Conservation (phyloP, 2,797 vertebrate genomes). For the Sebastes iracundus region DNA sequence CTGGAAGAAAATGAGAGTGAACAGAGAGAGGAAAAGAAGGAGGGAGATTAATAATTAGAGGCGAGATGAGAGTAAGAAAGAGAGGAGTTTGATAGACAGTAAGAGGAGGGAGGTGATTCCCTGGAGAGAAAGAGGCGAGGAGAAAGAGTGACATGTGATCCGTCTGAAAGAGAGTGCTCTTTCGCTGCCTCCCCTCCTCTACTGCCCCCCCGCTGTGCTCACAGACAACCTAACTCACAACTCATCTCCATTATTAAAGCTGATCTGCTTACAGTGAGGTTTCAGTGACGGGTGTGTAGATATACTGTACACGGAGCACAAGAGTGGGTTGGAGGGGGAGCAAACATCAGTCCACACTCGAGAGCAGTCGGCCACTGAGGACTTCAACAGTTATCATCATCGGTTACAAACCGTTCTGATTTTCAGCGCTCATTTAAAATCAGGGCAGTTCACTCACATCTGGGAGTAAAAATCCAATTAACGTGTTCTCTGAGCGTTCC, state of each 20-base stretch:
- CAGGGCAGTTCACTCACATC: background rate
- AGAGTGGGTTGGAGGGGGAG: background rate
- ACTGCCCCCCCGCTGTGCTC: background rate
- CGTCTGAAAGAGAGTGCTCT: background rate
- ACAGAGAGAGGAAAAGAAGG: background rate
- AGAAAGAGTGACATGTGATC: conserved; percentile 33
- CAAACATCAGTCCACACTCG: background rate
- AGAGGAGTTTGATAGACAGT: conserved; percentile 33
- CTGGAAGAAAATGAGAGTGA: conserved; percentile 2
- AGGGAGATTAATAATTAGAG: conserved; percentile 9
- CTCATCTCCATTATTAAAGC: conserved; percentile 1
- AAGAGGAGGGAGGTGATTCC: conserved; percentile 8
- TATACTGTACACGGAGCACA: background rate
- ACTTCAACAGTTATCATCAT: conserved; percentile 39
- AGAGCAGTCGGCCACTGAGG: conserved; percentile 8
- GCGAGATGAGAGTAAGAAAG: background rate
- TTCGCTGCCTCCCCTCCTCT: background rate
- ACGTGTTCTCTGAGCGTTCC: background rate
- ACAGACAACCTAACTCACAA: background rate
- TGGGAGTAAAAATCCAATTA: conserved; percentile 44
- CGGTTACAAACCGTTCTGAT: conserved; percentile 1
- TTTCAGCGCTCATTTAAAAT: conserved; percentile 14
- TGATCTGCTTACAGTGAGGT: background rate
- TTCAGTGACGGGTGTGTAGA: background rate
- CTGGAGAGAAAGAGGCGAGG: background rate